A percentile compares a stretch with the other conserved stretches of the same genome.
phyloP scores from a whole-genome alignment of 2,888 invertebrate genomes.

The Stratiomys singularior region DNA sequence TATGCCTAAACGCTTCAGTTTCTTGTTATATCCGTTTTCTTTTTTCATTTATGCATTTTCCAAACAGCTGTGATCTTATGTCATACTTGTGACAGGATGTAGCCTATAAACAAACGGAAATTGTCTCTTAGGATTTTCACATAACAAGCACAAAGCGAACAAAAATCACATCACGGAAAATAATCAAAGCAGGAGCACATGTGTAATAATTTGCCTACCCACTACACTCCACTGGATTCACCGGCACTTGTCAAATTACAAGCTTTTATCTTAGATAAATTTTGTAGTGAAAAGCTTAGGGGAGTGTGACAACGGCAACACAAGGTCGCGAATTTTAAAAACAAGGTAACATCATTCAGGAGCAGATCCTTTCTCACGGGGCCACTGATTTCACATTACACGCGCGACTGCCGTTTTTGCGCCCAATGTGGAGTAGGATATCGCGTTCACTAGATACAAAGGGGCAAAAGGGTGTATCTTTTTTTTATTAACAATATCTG shows the following conservation, averaged over 20 bases:
- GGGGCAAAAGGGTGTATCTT: too few species aligned
- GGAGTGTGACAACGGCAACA: not conserved
- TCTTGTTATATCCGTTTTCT: slow-evolving; percentile 1
- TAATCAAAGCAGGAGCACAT: slow-evolving; percentile 1
- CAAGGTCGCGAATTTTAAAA: slow-evolving; percentile 32
- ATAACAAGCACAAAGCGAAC: slow-evolving; percentile 1
- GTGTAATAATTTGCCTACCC: not conserved
- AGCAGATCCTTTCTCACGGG: slow-evolving; percentile 1
- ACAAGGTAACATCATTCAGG: slow-evolving; percentile 31
- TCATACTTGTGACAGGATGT: not conserved
- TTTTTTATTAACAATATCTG: not conserved
- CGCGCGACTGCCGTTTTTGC: not conserved
- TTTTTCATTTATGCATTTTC: not conserved
- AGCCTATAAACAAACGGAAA: slow-evolving; percentile 4
- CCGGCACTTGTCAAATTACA: slow-evolving; percentile 44
- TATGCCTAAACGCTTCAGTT: slow-evolving; percentile 5
- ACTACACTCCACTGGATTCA: slow-evolving; percentile 15
- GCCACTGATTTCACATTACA: not conserved
- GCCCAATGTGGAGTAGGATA: slow-evolving; percentile 13
- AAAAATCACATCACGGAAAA: slow-evolving; percentile 18
- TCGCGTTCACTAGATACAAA: not conserved
- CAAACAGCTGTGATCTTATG: not conserved
- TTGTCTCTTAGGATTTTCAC: slow-evolving; percentile 6
- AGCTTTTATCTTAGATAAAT: slow-evolving; percentile 41
- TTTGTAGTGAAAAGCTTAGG: slow-evolving; percentile 27